A percentile compares a stretch with the other conserved stretches of the same genome.
Conservation (phyloP, 2,888 invertebrate species). For the Zele albiditarsus region DNA sequence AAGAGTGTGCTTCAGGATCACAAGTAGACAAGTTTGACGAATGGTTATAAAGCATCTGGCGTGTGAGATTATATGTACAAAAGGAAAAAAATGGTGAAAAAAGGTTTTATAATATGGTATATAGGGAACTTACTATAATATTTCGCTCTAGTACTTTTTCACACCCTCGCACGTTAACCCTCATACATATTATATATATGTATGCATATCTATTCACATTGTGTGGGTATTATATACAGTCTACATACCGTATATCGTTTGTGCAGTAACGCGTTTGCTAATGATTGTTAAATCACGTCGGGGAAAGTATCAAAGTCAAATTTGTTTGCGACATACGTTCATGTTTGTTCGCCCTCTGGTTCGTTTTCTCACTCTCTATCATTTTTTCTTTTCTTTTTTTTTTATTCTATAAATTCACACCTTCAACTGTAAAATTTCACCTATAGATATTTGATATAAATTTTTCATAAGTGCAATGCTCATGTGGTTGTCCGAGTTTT, state of each 20-base stretch:
- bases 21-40: constrained; percentile 29
- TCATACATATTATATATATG: not conserved
- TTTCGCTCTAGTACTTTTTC: constrained; percentile 32
- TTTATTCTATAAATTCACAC: not conserved
- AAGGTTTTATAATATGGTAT: constrained; percentile 22
- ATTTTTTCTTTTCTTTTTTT: not conserved
- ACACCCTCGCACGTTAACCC: constrained; percentile 36
- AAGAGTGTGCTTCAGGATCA: constrained; percentile 20
- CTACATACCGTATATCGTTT: constrained; percentile 1
- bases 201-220: constrained; percentile 17
- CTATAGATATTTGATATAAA: not conserved
- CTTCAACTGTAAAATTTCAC: not conserved
- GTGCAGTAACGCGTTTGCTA: constrained; percentile 40
- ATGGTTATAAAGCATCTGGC: constrained; percentile 26
- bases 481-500: too few species aligned
- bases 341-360: not conserved
- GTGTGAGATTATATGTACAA: not conserved
- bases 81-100: not conserved
- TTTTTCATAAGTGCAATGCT: not conserved
- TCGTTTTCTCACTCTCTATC: not conserved
- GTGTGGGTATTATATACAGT: constrained; percentile 14
- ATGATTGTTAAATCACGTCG: constrained; percentile 54
- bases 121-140: constrained; percentile 34
- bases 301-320: constrained; percentile 62
- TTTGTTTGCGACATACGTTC: constrained; percentile 54